Evolutionary conservation across 1,140 invertebrate species (phyloP), one percentile per base, ranked within the genome.

Genomic region (Nebria ingens): DNA sequence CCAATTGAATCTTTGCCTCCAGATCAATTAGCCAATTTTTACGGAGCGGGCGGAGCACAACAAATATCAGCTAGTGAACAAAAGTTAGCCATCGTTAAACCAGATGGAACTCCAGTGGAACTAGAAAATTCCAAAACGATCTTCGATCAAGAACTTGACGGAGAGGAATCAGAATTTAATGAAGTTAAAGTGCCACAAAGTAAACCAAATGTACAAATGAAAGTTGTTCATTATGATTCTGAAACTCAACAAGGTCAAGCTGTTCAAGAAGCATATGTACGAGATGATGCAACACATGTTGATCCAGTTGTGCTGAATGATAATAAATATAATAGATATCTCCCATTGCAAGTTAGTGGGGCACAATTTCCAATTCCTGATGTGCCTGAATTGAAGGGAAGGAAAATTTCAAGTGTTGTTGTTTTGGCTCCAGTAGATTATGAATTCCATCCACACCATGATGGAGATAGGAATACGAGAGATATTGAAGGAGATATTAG

Each of bases 361-460:
- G 81, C 86, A n/a, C 82, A 87, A 53, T 91, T 91, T 64, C 87
- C 88, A 6, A 77, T 90, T 23, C 87, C 87, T 2, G 83, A 89
- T 64, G 82, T 81, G 19, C 77, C 81, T 1, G 82, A 85, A 63
- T 66, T 91, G 9, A 77, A 78, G 61, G 85, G 84, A 25, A 83
- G 84, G 62, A 82, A 79, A 65, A 83, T 91, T 2, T 84, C 85
- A 1, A 89, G 86, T 61, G 87, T 91, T 2, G 87, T 91, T 1
- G 86, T 91, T 3, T 68, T 91, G 53, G 87, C 88, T 1, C 87
- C 88, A 0, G 84, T 91, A 1, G 80, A 85, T 65, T 81, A 84
- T 61, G 79, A 80, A 61, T 74, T 76, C 57, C 58, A 73, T 58
- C 70, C 71, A 55, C 53, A 59, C 19, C 53, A 59, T 55, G 70